Percentiles rank a stretch among this genome's conserved stretches.
These are phyloP conservation scores for Scaptomyza tumidula DNA, from an alignment of 2,888 invertebrate species.

Conservation along the genomic window DNA sequence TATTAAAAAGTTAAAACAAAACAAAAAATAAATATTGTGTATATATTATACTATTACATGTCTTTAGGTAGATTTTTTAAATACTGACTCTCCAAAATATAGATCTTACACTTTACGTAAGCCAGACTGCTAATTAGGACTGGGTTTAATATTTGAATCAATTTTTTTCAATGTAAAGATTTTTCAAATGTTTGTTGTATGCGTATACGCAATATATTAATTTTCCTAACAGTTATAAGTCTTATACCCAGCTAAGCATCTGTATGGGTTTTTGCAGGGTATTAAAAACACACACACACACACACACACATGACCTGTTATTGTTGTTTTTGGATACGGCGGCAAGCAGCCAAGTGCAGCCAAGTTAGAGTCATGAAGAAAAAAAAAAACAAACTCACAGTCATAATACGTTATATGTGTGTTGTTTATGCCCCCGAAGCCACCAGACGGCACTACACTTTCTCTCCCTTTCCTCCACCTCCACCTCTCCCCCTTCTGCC, in stretches of 20 bases:
- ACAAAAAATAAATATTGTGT: too few relatives aligned
- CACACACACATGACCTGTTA: too few relatives aligned
- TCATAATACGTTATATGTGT: constrained; percentile 30
- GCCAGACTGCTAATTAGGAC: too few relatives aligned
- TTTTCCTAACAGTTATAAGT: neutral
- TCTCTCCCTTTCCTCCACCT: neutral
- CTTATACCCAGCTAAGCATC: neutral
- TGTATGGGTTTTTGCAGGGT: constrained; percentile 23
- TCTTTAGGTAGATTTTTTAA: too few relatives aligned
- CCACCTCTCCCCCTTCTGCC: too few relatives aligned
- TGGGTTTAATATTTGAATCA: too few relatives aligned
- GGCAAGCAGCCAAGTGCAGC: constrained; percentile 70
- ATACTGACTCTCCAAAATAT: too few relatives aligned
- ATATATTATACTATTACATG: too few relatives aligned
- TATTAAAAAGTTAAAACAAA: too few relatives aligned
- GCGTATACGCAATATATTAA: neutral
- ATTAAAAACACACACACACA: constrained; percentile 3
- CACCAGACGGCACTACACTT: constrained; percentile 20
- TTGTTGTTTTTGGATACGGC: constrained; percentile 14
- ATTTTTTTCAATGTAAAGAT: too few relatives aligned
- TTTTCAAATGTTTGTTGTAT: neutral
- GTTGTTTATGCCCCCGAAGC: constrained; percentile 1
- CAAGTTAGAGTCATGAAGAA: constrained; percentile 68
- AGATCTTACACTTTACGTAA: too few relatives aligned
- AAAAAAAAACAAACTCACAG: constrained; percentile 56